These are phyloP conservation scores for Cryptoblepharus egeriae DNA, from an alignment of 2,797 vertebrate genomes.

Conservation along the genomic window DNA sequence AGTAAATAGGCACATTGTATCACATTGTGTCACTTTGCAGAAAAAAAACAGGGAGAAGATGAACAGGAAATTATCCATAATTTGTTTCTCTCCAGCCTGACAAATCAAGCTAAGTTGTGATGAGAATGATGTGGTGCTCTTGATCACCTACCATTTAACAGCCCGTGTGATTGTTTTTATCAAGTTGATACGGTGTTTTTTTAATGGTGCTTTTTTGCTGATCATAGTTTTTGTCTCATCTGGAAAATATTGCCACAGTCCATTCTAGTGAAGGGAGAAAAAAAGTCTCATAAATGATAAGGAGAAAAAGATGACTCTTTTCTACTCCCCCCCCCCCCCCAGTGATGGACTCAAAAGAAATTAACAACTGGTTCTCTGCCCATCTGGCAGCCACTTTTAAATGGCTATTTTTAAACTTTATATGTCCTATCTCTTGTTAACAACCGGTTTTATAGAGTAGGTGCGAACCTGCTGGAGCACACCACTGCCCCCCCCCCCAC, in stretches of 20 bases:
- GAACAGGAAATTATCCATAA: slow-evolving; percentile 68
- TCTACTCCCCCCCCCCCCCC: too few species aligned
- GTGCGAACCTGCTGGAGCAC: too few species aligned
- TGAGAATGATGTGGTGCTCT: slow-evolving; percentile 61
- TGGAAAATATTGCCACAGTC: slow-evolving; percentile 68
- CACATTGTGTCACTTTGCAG: slow-evolving; percentile 65
- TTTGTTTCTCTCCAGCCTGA: slow-evolving; percentile 77
- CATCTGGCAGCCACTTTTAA: too few species aligned
- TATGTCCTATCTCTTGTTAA: too few species aligned
- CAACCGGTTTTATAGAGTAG: too few species aligned
- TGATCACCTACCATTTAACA: slow-evolving; percentile 78
- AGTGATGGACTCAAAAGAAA: too few species aligned
- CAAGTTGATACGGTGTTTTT: slow-evolving; percentile 72
- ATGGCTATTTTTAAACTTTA: too few species aligned
- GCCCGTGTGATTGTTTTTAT: slow-evolving; percentile 77
- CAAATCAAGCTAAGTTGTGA: slow-evolving; percentile 75
- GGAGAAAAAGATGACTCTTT: slow-evolving; percentile 31
- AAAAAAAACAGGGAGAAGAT: slow-evolving; percentile 47
- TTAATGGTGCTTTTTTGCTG: slow-evolving; percentile 69
- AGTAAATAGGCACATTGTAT: slow-evolving; percentile 53
- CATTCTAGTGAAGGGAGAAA: slow-evolving; percentile 60
- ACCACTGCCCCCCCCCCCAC: too few species aligned
- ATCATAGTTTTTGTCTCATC: slow-evolving; percentile 69
- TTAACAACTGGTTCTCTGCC: too few species aligned
- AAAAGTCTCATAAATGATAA: slow-evolving; percentile 16